Evolutionary conservation across 2,797 vertebrate genomes (phyloP).

Genomic region (Oceanodroma leucorhoa): DNA sequence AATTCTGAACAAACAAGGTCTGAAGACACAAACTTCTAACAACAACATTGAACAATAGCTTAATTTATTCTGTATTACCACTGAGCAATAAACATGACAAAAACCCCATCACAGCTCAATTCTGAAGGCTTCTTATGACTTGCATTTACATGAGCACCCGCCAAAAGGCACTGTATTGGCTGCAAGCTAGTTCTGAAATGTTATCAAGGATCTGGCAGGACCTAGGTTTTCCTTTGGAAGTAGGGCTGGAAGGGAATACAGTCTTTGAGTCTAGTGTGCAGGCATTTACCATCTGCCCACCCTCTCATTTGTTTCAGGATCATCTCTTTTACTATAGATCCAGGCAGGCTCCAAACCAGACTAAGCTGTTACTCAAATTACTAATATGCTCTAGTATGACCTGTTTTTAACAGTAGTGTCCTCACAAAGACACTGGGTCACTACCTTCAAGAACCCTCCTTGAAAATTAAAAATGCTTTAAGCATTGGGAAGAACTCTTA

Average conservation of each 20-base stretch:
- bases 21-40: background rate
- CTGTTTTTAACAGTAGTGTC: accelerated
- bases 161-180: background rate
- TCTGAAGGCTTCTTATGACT: background rate
- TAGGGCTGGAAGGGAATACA: background rate
- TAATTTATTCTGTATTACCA: background rate
- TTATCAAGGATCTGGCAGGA: background rate
- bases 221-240: background rate
- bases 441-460: background rate
- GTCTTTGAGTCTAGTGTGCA: background rate
- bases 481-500: background rate
- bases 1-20: background rate
- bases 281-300: background rate
- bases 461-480: background rate
- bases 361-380: background rate
- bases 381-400: accelerated
- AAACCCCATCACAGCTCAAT: background rate
- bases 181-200: background rate
- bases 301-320: background rate
- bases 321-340: background rate
- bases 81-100: background rate
- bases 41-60: background rate
- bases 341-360: background rate
- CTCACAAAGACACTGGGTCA: background rate
- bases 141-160: background rate